Evolutionary conservation across 2,113 vertebrate genomes (phyloP).

Genomic region (Dendropsophus ebraccatus): DNA sequence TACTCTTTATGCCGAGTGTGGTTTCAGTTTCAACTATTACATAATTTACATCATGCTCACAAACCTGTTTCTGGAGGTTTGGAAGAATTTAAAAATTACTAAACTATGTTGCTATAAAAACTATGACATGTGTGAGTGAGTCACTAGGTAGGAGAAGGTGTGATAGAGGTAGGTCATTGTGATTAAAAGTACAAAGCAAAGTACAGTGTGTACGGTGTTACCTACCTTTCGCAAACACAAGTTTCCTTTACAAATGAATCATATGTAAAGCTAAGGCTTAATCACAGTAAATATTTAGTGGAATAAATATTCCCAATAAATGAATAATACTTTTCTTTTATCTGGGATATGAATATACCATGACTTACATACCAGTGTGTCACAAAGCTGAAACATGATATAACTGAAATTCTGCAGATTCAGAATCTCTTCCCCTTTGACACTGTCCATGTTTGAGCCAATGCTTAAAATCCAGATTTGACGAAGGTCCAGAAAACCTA

Average conservation of each 20-base stretch:
- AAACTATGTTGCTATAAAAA: neutral
- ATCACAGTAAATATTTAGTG: neutral
- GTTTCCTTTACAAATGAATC: neutral
- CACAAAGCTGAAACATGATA: neutral
- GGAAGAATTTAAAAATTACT: neutral
- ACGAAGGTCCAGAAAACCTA: no score
- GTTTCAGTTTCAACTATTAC: neutral
- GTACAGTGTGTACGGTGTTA: neutral
- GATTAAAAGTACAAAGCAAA: neutral
- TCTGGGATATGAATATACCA: neutral
- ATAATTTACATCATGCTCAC: neutral
- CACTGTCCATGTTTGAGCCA: no score
- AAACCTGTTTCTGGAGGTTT: neutral
- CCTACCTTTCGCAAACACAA: constrained; percentile 1
- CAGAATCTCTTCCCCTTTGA: no score
- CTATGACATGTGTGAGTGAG: neutral
- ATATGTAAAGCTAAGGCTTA: neutral
- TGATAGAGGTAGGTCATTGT: constrained; percentile 1
- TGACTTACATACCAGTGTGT: neutral
- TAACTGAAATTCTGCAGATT: neutral
- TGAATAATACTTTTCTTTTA: neutral
- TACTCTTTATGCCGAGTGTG: neutral
- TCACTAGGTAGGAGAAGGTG: constrained; percentile 16
- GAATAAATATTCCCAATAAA: neutral
- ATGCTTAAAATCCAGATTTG: no score